Evolutionary conservation across 92 coral and sea anemone genomes (phyloP), one percentile per base, ranked within the genome.

Genomic region (Palythoa heliodiscus): DNA sequence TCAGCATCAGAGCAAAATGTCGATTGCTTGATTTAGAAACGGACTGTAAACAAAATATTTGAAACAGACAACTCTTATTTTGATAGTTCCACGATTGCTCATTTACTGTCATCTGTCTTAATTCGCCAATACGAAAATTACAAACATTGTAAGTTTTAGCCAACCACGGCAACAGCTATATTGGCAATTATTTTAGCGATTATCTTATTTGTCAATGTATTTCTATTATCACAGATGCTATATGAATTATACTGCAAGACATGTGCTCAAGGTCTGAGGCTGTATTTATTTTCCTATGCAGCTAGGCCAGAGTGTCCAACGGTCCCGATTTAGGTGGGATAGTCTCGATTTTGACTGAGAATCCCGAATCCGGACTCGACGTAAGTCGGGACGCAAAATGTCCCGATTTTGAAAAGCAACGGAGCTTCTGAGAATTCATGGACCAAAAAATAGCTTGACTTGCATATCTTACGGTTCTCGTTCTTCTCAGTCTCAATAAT

Each of bases 11-110:
- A 83, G 17, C n/a, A 93, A 4, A 93, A 92, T 4, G 93, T 89
- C 8, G 91, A 29, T 29, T 91, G 74, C 97, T 93, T 61, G 93
- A 87, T 72, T 93, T 94, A 23, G 97, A 93, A 71, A 93, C 86
- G 12, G 93, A 87, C 97, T 93, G 86, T 22, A 82, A 58, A 69
- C 86, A 81, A 76, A 82, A 86, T 83, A 85, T 37, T 25, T 55
- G 75, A 73, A 55, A 84, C 39, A 58, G 57, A 73, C 67, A 76
- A 74, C 74, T 75, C 63, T 25, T 76, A 57, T 83, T 70, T 60
- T 73, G 54, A 78, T 83, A 40, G 16, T 76, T 76, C 22, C 50
- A 52, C 15, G 81, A 70, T 52, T 84, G 57, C 77, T 13, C 57
- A 50, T 20, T n/a, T 37, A 47, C 48, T 80, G 84, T 80, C 74